phyloP scores from a whole-genome alignment of 2,888 invertebrate genomes.

The Lasioglossum leucozonium region DNA sequence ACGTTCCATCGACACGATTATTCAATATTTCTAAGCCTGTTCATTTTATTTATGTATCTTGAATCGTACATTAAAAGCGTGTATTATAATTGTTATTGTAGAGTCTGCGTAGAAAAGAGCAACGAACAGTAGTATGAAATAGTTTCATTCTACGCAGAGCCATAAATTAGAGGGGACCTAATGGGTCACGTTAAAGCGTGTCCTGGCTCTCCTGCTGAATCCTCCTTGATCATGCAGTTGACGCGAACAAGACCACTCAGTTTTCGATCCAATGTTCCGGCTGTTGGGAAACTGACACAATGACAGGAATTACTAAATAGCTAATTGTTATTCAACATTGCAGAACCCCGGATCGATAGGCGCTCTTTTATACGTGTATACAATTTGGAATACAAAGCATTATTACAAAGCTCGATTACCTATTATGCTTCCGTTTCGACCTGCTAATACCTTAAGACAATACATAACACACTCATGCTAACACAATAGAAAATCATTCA shows the following conservation, averaged over 20 bases:
- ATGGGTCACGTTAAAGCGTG: conserved; percentile 9
- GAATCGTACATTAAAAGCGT: background rate
- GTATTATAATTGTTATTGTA: background rate
- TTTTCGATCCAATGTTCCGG: conserved; percentile 13
- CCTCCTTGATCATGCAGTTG: conserved; percentile 9
- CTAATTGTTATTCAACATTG: conserved; percentile 7
- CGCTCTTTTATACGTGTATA: background rate
- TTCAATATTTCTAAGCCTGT: background rate
- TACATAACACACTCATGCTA: background rate
- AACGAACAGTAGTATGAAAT: background rate
- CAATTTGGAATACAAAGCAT: background rate
- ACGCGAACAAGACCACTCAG: conserved; percentile 18
- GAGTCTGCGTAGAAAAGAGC: background rate
- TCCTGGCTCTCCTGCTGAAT: conserved; percentile 1
- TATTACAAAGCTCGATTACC: background rate
- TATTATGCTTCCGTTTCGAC: background rate
- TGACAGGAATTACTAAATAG: conserved; percentile 11
- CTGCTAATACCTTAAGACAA: background rate
- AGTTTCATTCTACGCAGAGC: background rate
- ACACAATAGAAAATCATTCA: background rate
- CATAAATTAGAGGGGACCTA: background rate
- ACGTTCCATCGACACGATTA: background rate
- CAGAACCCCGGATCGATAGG: background rate
- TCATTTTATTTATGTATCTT: background rate
- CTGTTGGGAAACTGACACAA: conserved; percentile 16